Evolutionary conservation across 1,140 invertebrate genomes (phyloP), one percentile per base, ranked within the genome.

Genomic region (Pinna nobilis): DNA sequence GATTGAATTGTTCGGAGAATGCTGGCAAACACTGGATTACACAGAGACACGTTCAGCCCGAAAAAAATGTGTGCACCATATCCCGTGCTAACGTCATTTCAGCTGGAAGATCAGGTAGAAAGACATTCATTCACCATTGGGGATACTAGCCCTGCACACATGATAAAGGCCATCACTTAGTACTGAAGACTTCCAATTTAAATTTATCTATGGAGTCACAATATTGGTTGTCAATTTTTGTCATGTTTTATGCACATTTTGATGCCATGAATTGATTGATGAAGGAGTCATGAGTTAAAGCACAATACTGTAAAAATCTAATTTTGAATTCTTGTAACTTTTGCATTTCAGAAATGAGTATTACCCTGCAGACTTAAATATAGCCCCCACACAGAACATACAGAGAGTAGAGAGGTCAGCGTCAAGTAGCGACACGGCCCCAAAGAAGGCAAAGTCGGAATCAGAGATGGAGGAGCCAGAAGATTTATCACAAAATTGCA

Each of bases 311-410:
- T 5, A 20, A 53, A 28, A 5, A 20, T n/a, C 30, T 59, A n/a
- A 11, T 59, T 35, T 35, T 11, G n/a, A n/a, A n/a, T n/a, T n/a
- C n/a, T n/a, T n/a, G n/a, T n/a, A n/a, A 5, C 13, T n/a, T 53
- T 59, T 33, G 7, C 37, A n/a, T 35, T 11, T 18, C 72, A 88
- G 86, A 25, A 85, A 87, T 75, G 86, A 88, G 73, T 87, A 86
- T 37, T 84, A 86, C 67, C 64, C 50, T 50, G 59, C 76, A 18
- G 85, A 87, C 44, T 53, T 82, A 28, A 77, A 72, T 50, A 64
- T 71, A 47, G 85, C 85, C 23, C 85, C 85, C 9, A 80, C 81
- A 15, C 86, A 89, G 76, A 79, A 89, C 71, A 77, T 89, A 9
- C 70, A 59, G 11, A 67, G 28, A 57, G 57, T 77, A 90, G 89